Conservation (phyloP, 2,113 vertebrate species). For the Leptocoma aspasia region DNA sequence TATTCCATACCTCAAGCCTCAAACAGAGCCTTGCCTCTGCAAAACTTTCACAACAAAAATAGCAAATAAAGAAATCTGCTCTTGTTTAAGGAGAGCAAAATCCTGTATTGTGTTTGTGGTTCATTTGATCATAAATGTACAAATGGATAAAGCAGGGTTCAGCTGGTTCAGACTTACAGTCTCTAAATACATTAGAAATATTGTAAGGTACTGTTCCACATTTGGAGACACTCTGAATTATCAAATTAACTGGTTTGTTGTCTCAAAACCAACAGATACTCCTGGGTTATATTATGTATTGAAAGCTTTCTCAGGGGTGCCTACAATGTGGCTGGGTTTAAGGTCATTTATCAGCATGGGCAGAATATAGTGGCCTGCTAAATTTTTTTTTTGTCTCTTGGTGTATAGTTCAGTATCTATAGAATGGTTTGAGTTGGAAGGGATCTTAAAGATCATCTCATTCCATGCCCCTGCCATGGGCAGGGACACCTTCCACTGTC, state of each 20-base stretch:
- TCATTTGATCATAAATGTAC: not conserved
- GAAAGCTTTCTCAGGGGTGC: not conserved
- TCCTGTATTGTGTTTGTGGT: not conserved
- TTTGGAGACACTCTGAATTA: not conserved
- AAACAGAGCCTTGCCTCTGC: not conserved
- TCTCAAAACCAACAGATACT: not conserved
- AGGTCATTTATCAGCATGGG: not conserved
- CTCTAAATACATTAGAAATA: not conserved
- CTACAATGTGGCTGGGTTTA: not conserved
- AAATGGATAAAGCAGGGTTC: not conserved
- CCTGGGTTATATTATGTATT: not conserved
- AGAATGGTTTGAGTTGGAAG: not conserved
- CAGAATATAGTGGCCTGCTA: not conserved
- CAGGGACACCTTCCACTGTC: not conserved
- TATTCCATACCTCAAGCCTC: not conserved
- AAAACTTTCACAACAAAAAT: not conserved
- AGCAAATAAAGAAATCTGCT: not conserved
- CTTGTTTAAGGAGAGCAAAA: not conserved
- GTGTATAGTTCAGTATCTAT: not conserved
- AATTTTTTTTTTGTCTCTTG: rapidly evolving
- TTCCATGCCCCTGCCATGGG: not conserved
- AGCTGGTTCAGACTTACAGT: not conserved
- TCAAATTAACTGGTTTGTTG: not conserved
- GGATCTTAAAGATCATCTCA: rapidly evolving
- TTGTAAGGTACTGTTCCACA: not conserved